phyloP scores from a whole-genome alignment of 2,888 invertebrate species.

The Theretra japonica region DNA sequence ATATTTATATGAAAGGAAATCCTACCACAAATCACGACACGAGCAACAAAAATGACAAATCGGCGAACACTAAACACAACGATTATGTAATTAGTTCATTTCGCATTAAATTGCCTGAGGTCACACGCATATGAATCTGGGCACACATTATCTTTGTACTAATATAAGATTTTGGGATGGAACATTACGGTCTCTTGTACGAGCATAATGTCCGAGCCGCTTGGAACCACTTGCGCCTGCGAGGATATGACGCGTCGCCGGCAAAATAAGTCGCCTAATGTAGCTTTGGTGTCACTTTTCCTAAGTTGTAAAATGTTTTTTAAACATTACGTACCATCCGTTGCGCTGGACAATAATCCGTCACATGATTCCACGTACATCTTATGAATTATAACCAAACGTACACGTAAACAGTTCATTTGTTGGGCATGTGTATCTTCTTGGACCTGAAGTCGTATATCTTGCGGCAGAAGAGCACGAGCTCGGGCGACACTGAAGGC shows the following conservation, averaged over 20 bases:
- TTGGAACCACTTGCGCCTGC: neutral
- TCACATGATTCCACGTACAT: conserved; percentile 41
- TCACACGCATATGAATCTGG: conserved; percentile 66
- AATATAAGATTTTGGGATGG: conserved; percentile 60
- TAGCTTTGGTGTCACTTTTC: conserved; percentile 64
- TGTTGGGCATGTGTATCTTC: conserved; percentile 84
- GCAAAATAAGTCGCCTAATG: conserved; percentile 33
- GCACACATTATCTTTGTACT: conserved; percentile 73
- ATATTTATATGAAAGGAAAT: conserved; percentile 60
- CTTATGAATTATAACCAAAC: conserved; percentile 48
- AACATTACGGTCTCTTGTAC: conserved; percentile 58
- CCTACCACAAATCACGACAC: conserved; percentile 74
- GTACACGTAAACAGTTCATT: conserved; percentile 57
- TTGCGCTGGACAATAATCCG: conserved; percentile 24
- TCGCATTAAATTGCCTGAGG: conserved; percentile 65
- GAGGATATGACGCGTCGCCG: conserved; percentile 14
- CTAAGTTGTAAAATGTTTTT: conserved; percentile 31
- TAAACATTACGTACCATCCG: conserved; percentile 11
- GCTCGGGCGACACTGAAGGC: conserved; percentile 88
- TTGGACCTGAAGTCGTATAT: conserved; percentile 97
- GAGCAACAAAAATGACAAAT: conserved; percentile 67
- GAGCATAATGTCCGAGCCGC: conserved; percentile 32
- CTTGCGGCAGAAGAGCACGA: conserved; percentile 97
- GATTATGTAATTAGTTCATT: conserved; percentile 44
- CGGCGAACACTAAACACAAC: conserved; percentile 68